phyloP scores from a whole-genome alignment of 2,113 vertebrate genomes.

The Danionella cerebrum region DNA sequence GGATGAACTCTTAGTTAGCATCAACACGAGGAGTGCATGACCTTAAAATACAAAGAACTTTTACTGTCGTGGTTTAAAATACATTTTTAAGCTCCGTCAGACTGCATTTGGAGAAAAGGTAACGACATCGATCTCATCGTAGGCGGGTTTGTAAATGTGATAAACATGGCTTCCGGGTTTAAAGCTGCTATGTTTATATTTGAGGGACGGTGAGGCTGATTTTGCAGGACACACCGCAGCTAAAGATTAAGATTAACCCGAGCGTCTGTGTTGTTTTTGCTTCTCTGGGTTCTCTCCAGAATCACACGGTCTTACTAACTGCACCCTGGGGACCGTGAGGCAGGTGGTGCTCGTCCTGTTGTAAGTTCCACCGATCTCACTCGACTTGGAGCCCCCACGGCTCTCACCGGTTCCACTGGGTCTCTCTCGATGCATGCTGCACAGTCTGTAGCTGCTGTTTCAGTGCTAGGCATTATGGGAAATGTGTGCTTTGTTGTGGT shows the following conservation, averaged over 20 bases:
- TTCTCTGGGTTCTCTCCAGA: conserved; percentile 86
- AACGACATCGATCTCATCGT: too few relatives aligned
- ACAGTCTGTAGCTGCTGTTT: conserved; percentile 51
- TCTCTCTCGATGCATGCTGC: conserved; percentile 57
- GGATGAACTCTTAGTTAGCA: too few relatives aligned
- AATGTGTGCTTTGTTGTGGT: conserved; percentile 32
- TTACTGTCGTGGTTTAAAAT: too few relatives aligned
- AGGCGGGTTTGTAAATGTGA: too few relatives aligned
- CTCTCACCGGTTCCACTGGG: conserved; percentile 48
- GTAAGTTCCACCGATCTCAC: conserved; percentile 85
- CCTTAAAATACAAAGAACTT: too few relatives aligned
- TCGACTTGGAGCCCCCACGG: conserved; percentile 43
- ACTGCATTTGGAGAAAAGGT: too few relatives aligned
- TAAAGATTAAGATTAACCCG: background rate
- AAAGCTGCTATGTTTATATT: background rate
- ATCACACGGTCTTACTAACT: conserved; percentile 99
- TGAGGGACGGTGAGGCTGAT: conserved; percentile 21
- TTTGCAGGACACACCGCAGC: conserved; percentile 34
- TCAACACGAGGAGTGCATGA: too few relatives aligned
- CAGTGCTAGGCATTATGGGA: conserved; percentile 42
- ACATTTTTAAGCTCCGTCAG: too few relatives aligned
- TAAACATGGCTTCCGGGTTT: too few relatives aligned
- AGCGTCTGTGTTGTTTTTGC: conserved; percentile 43
- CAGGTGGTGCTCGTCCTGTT: conserved; percentile 81
- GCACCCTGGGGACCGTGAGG: conserved; percentile 98